A percentile compares a stretch with the other conserved stretches of the same genome.
These are phyloP conservation scores for Cyrtodaria siliqua DNA, from an alignment of 2,888 invertebrate genomes.

Conservation along the genomic window DNA sequence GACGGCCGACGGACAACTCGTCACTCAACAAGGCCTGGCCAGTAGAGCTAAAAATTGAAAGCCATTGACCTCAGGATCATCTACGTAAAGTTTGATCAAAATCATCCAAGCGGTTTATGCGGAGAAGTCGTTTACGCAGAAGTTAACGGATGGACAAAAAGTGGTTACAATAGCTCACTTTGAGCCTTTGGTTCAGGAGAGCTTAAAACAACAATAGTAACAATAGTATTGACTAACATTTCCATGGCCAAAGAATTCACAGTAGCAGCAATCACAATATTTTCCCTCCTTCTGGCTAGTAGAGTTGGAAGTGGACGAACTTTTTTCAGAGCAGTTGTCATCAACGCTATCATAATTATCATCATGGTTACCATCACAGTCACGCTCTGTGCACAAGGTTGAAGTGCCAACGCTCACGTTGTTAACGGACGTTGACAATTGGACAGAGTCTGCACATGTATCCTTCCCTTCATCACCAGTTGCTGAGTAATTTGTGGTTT, in stretches of 20 bases:
- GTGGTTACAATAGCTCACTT: no score
- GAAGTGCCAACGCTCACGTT: slow-evolving; percentile 81
- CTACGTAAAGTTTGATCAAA: no score
- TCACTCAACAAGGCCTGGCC: no score
- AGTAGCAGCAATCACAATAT: slow-evolving; percentile 92
- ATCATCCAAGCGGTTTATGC: no score
- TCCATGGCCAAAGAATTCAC: slow-evolving; percentile 93
- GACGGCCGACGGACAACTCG: no score
- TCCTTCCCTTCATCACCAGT: slow-evolving; percentile 5
- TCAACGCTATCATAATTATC: slow-evolving; percentile 84
- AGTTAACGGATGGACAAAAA: no score
- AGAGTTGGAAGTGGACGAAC: slow-evolving; percentile 86
- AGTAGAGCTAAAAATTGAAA: no score
- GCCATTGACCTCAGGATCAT: no score
- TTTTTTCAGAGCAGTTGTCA: slow-evolving; percentile 86
- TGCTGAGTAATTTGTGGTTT: neutral
- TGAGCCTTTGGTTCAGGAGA: no score
- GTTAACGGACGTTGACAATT: slow-evolving; percentile 75
- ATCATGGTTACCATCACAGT: slow-evolving; percentile 81
- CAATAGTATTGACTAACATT: slow-evolving; percentile 86
- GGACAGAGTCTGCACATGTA: slow-evolving; percentile 66
- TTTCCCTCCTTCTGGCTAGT: slow-evolving; percentile 86
- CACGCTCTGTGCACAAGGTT: slow-evolving; percentile 76
- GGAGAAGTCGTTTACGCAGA: no score
- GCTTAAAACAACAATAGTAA: no score